These are phyloP conservation scores for Lacerta agilis DNA, from an alignment of 2,797 vertebrate species.

Conservation along the genomic window DNA sequence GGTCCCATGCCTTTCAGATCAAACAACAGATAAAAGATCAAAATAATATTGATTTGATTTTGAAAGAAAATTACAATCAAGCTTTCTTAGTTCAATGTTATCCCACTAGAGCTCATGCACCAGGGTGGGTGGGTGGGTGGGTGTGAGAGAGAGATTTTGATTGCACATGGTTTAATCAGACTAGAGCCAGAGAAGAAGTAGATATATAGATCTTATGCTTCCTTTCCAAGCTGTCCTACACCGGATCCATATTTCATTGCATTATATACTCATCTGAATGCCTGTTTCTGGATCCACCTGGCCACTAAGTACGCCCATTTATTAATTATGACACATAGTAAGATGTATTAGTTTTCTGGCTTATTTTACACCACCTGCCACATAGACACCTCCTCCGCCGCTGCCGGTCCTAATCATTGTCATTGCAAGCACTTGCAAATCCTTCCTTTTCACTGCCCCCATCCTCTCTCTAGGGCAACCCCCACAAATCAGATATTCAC, in stretches of 20 bases:
- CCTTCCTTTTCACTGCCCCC: slow-evolving; percentile 61
- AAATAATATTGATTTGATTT: too few relatives aligned
- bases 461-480: slow-evolving; percentile 52
- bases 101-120: too few relatives aligned
- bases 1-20: too few relatives aligned
- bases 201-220: neutral
- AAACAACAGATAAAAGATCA: too few relatives aligned
- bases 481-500: slow-evolving; percentile 58
- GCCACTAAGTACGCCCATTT: slow-evolving; percentile 34
- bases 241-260: too few relatives aligned
- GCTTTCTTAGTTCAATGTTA: too few relatives aligned
- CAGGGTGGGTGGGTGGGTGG: too few relatives aligned
- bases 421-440: slow-evolving; percentile 67
- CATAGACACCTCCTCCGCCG: slow-evolving; percentile 48
- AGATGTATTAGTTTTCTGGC: slow-evolving; percentile 49
- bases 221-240: slow-evolving; percentile 14
- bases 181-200: too few relatives aligned
- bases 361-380: slow-evolving; percentile 54
- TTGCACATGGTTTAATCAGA: too few relatives aligned
- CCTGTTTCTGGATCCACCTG: slow-evolving; percentile 32
- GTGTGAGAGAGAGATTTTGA: too few relatives aligned
- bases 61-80: too few relatives aligned
- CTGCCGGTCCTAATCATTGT: slow-evolving; percentile 5
- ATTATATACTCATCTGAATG: neutral
- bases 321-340: slow-evolving; percentile 46